These are phyloP conservation scores for Dunckerocampus dactyliophorus DNA, from an alignment of 2,113 vertebrate species.

Conservation along the genomic window DNA sequence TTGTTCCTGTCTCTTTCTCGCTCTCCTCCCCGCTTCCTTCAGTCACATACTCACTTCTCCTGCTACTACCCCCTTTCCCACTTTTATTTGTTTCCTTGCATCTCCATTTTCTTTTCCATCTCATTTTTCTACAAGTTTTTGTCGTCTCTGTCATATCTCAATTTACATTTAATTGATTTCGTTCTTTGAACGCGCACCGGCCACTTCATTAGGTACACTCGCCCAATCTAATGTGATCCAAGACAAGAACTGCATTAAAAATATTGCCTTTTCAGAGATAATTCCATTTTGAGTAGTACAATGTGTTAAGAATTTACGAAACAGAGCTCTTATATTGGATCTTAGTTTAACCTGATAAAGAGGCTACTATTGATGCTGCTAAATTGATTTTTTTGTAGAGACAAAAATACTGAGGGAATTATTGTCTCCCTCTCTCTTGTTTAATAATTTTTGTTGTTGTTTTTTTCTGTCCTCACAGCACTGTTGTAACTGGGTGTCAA, in stretches of 20 bases:
- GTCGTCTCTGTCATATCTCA: neutral
- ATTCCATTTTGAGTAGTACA: neutral
- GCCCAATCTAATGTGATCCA: neutral
- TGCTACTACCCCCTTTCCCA: slow-evolving; percentile 26
- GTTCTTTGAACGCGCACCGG: neutral
- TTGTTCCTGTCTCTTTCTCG: slow-evolving; percentile 57
- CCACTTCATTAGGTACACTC: neutral
- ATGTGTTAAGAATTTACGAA: neutral
- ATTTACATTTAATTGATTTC: slow-evolving; percentile 12
- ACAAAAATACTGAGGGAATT: neutral
- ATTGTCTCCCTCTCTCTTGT: too few relatives aligned
- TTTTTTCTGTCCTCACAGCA: slow-evolving; percentile 70
- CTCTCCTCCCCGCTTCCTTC: slow-evolving; percentile 7
- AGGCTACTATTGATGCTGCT: neutral
- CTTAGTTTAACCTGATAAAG: neutral
- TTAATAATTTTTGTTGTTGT: neutral
- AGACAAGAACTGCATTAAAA: neutral
- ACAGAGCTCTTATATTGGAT: neutral
- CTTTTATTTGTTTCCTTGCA: slow-evolving; percentile 31
- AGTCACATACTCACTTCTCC: slow-evolving; percentile 7
- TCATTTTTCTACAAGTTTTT: neutral
- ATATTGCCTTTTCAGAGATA: neutral
- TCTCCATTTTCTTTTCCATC: slow-evolving; percentile 7
- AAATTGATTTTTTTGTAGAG: neutral
- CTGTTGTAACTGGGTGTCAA: slow-evolving; percentile 97